A percentile compares a stretch with the other conserved stretches of the same genome.
Conservation (phyloP, 2,113 vertebrate genomes). For the human (Homo sapiens) region GRCh38 chr12:73480001-73480500, state of each 20-base stretch:
- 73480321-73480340: not conserved
- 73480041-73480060: rapidly evolving
- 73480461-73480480: not conserved
- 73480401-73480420: not conserved
- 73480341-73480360: not conserved
- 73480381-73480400: not conserved
- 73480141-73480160: not conserved
- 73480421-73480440: not conserved
- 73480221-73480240: not conserved
- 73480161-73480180: not conserved
- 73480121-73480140: not conserved
- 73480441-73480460: not conserved
- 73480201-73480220: not conserved
- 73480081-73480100: not conserved
- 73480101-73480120: not conserved
- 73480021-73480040: not conserved
- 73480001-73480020: not conserved
- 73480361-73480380: not conserved
- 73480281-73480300: not conserved
- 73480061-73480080: not conserved
- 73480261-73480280: not conserved
- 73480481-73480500: not conserved
- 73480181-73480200: not conserved
- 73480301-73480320: not conserved
- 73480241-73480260: not conserved